A percentile compares a stretch with the other conserved stretches of the same genome.
Conservation (phyloP, 30 jellyfish, hydroid and myxozoan species). For the Cassiopea andromeda region DNA sequence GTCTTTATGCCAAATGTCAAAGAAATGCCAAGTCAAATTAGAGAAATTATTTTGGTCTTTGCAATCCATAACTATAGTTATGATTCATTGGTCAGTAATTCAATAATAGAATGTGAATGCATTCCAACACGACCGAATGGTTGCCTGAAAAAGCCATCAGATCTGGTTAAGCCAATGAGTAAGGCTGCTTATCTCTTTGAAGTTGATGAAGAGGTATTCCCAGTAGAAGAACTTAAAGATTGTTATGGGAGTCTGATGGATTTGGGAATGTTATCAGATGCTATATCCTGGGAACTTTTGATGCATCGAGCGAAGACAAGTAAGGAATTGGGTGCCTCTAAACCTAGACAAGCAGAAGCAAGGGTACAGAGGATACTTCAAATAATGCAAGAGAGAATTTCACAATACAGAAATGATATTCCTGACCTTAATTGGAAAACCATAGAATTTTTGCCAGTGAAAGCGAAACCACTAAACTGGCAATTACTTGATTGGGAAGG, state of each 20-base stretch:
- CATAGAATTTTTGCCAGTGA: conserved; percentile 36
- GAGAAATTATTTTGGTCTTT: conserved; percentile 17
- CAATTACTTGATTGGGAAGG: conserved; percentile 42
- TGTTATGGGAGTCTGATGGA: conserved; percentile 1
- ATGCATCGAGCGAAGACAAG: conserved; percentile 51
- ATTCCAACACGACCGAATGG: conserved; percentile 51
- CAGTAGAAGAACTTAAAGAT: not conserved
- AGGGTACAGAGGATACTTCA: not conserved
- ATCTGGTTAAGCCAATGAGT: conserved; percentile 55
- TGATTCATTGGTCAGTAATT: not conserved
- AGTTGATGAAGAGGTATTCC: conserved; percentile 74
- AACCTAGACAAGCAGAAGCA: not conserved
- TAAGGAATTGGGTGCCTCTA: not conserved
- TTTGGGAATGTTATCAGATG: conserved; percentile 61
- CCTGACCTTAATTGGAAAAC: not conserved
- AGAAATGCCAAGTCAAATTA: not conserved
- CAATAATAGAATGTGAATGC: conserved; percentile 5
- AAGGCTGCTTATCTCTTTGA: conserved; percentile 62
- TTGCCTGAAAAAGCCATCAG: conserved; percentile 26
- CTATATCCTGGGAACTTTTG: conserved; percentile 54
- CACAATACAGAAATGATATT: not conserved
- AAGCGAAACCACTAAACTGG: conserved; percentile 10
- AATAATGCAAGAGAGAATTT: not conserved
- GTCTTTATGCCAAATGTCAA: conserved; percentile 26
- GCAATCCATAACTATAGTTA: not conserved